Evolutionary conservation across 2,113 vertebrate genomes (phyloP).

Genomic region (Rattus norvegicus): GRCr8 NC_086035.1:21767001-21767500

Average conservation of each 20-base stretch:
- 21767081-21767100: neutral
- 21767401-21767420: neutral
- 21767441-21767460: neutral
- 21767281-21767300: neutral
- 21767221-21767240: neutral
- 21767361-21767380: neutral
- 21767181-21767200: neutral
- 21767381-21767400: neutral
- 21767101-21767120: neutral
- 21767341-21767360: neutral
- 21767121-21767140: neutral
- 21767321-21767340: no score
- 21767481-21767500: neutral
- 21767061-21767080: neutral
- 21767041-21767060: neutral
- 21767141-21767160: neutral
- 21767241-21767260: neutral
- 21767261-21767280: neutral
- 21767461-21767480: neutral
- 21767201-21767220: neutral
- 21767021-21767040: neutral
- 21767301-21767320: neutral
- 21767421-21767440: neutral
- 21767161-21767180: slow-evolving; percentile 1
- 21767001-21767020: neutral